Evolutionary conservation across 1,140 invertebrate species (phyloP), one percentile per base, ranked within the genome.

Genomic region (Drosophila repleta): DNA sequence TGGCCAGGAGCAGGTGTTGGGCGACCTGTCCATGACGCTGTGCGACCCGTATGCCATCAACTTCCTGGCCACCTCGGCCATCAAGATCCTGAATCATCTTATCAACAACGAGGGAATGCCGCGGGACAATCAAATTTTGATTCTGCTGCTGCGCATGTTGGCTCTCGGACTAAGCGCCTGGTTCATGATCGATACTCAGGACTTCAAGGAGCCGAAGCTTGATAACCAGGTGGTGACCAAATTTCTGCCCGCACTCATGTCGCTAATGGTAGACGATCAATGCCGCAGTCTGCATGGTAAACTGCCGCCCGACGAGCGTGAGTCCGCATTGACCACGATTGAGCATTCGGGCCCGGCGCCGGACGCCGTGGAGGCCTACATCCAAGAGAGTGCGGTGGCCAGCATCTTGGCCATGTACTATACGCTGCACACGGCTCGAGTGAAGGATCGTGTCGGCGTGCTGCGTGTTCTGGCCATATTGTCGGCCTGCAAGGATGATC

Each of bases 21-120:
- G 98, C 8, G 98, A 99, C 93, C 92, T 99, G 4, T 98, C 98
- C 10, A 99, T 99, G 97, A 98, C 97, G 17, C 92, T 99, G 15
- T 98, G 97, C 93, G 98, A 99, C 93, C 98, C 98, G 10, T 99
- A 98, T 93, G 97, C 98, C n/a, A 97, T 99, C 13, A 98, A 99
- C 91, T 99, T 99, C 85, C 92, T 99, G 52, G 96, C 97, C 41
- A 96, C 96, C 21, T 98, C 97, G 49, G 96, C 96, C 55, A 97
- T 99, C 48, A 98, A 98, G 93, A 97, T 98, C 77, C 92, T 99
- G 18, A 96, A 98, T 61, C 96, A 97, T 92, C 93, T 98, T 43
- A 97, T 99, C 67, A 97, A 97, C 82, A 96, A 95, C 66, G 98
- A 99, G 92, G 93, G 94, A 13, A 92, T 99, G 81, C 97, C 98